Conservation (phyloP, 23 tunicate genomes). For the Trididemnum nubilum region DNA sequence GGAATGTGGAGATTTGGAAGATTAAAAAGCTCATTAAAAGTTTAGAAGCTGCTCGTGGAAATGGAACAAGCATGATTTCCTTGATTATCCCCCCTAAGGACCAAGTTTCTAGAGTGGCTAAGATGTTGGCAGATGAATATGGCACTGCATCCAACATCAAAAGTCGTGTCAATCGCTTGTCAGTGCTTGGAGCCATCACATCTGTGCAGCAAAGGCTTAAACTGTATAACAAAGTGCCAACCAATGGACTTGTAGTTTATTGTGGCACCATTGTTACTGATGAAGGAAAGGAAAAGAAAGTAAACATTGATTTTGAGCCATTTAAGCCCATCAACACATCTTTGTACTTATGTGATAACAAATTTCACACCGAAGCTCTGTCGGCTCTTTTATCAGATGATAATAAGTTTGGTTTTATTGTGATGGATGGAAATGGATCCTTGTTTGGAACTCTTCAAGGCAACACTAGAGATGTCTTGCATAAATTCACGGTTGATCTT, state of each 20-base stretch:
- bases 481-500: conserved; percentile 93
- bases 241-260: conserved; percentile 97
- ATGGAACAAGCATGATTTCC: conserved; percentile 99
- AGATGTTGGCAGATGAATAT: conserved; percentile 99
- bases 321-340: conserved; percentile 98
- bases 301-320: conserved; percentile 98
- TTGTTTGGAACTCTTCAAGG: conserved; percentile 96
- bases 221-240: conserved; percentile 91
- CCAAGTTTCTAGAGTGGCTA: conserved; percentile 90
- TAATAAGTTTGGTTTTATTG: conserved; percentile 93
- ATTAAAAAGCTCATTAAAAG: conserved; percentile 95
- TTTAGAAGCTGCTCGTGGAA: conserved; percentile 98
- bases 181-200: conserved; percentile 96
- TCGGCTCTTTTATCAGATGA: conserved; percentile 93
- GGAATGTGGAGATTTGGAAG: conserved; percentile 99
- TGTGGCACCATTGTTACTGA: conserved; percentile 99
- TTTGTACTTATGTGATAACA: conserved; percentile 92
- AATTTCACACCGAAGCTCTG: conserved; percentile 97
- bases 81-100: conserved; percentile 99
- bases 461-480: conserved; percentile 95
- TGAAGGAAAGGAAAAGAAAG: conserved; percentile 99
- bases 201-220: conserved; percentile 97
- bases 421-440: conserved; percentile 99
- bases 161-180: conserved; percentile 93
- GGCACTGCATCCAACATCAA: conserved; percentile 99